phyloP scores from a whole-genome alignment of 2,797 vertebrate species.

The Lateolabrax maculatus region DNA sequence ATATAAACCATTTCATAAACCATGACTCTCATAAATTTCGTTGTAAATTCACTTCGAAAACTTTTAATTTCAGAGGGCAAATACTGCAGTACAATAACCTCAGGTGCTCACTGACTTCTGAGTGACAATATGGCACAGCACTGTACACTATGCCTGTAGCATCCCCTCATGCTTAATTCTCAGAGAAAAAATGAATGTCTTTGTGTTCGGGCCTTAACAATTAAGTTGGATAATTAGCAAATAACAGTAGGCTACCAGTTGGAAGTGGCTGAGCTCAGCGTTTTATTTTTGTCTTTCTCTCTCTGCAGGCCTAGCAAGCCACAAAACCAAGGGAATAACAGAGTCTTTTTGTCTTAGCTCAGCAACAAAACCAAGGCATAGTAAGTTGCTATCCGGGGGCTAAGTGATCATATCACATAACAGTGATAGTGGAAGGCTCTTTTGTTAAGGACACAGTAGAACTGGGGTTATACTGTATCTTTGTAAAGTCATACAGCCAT shows the following conservation, averaged over 20 bases:
- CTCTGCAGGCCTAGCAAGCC: constrained; percentile 17
- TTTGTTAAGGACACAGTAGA: background rate
- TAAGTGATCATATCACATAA: constrained; percentile 35
- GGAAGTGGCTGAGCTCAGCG: constrained; percentile 55
- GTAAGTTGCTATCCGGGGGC: constrained; percentile 26
- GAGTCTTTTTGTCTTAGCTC: constrained; percentile 41
- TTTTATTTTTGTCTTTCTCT: constrained; percentile 24
- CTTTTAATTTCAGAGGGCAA: too few relatives aligned
- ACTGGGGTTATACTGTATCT: background rate
- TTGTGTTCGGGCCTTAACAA: constrained; percentile 34
- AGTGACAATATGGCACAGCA: constrained; percentile 1
- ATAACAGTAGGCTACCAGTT: constrained; percentile 24
- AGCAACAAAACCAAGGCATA: constrained; percentile 44
- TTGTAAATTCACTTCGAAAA: background rate
- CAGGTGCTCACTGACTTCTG: background rate
- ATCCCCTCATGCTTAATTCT: constrained; percentile 10
- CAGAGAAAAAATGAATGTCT: constrained; percentile 22
- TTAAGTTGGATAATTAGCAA: constrained; percentile 41
- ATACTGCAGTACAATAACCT: background rate
- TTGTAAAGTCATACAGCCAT: constrained; percentile 4
- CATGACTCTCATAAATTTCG: too few relatives aligned
- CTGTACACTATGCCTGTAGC: background rate
- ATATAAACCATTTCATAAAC: too few relatives aligned
- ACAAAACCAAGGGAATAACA: constrained; percentile 10
- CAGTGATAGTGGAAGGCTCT: constrained; percentile 6